Evolutionary conservation across 1,140 invertebrate species (phyloP).

Genomic region (Drosophila nannoptera): DNA sequence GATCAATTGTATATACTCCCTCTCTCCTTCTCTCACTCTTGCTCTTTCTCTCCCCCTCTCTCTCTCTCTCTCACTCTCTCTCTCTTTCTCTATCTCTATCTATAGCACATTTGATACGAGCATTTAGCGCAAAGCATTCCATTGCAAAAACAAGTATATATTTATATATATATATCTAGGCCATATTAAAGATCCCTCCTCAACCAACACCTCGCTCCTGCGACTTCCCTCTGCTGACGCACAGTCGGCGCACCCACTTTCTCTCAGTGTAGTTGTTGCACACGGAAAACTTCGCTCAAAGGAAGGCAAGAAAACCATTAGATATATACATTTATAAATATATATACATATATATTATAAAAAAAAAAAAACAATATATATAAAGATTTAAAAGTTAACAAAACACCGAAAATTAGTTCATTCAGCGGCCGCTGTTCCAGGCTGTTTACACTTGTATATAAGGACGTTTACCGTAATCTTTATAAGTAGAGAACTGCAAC

Average conservation of each 20-base stretch:
- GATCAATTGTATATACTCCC: conserved; percentile 20
- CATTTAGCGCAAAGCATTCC: too few relatives aligned
- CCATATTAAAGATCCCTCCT: not conserved
- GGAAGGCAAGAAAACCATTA: conserved; percentile 3
- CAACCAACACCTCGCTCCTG: not conserved
- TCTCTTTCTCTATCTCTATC: conserved; percentile 1
- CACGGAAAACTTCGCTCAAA: conserved; percentile 26
- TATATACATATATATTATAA: conserved; percentile 3
- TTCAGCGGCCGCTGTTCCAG: conserved; percentile 33
- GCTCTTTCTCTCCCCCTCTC: not conserved
- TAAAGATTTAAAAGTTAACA: conserved; percentile 23
- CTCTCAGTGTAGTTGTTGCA: conserved; percentile 17
- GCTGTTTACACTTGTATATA: conserved; percentile 40
- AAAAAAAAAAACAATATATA: conserved; percentile 10
- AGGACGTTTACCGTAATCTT: conserved; percentile 30
- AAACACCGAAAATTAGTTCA: conserved; percentile 40
- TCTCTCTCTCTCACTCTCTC: not conserved
- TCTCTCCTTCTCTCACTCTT: conserved; percentile 10
- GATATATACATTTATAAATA: not conserved
- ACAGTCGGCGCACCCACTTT: not conserved
- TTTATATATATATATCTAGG: conserved; percentile 1
- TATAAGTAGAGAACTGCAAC: conserved; percentile 39
- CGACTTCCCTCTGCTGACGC: too few relatives aligned
- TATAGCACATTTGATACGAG: not conserved
- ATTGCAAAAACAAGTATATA: conserved; percentile 19